Evolutionary conservation across 2,888 invertebrate genomes (phyloP).

Genomic region (Phyllotreta striolata): DNA sequence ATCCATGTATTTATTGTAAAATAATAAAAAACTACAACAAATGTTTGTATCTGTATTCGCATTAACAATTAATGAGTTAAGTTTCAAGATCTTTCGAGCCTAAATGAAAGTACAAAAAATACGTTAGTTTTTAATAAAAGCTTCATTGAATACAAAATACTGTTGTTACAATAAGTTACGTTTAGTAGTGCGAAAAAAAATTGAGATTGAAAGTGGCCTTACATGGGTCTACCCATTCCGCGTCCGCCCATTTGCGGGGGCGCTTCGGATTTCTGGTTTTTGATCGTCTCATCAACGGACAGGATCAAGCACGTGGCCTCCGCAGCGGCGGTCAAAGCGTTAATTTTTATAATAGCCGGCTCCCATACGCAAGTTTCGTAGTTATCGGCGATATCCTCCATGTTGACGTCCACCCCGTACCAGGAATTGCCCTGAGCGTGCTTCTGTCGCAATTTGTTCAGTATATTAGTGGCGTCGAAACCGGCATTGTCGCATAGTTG

Average conservation of each 20-base stretch:
- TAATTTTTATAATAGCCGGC: conserved; percentile 94
- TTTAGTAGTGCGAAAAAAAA: too few relatives aligned
- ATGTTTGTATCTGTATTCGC: neutral
- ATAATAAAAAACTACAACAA: conserved; percentile 4
- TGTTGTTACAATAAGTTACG: neutral
- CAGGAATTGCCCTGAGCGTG: conserved; percentile 93
- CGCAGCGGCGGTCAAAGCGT: conserved; percentile 94
- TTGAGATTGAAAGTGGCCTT: conserved; percentile 41
- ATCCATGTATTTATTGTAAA: conserved; percentile 8
- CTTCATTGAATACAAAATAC: conserved; percentile 14
- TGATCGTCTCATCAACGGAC: conserved; percentile 98
- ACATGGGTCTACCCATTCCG: conserved; percentile 81
- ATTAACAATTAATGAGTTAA: conserved; percentile 1
- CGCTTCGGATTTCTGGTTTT: conserved; percentile 79
- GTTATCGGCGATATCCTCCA: conserved; percentile 95
- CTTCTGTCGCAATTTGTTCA: conserved; percentile 95
- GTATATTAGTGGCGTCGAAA: conserved; percentile 96
- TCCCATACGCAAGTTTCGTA: conserved; percentile 96
- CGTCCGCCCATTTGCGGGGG: conserved; percentile 68
- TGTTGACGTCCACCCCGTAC: conserved; percentile 95
- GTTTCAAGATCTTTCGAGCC: neutral
- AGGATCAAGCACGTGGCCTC: conserved; percentile 96
- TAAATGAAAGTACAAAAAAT: conserved; percentile 8
- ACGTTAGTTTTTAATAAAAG: conserved; percentile 7
- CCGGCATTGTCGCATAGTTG: conserved; percentile 99